Evolutionary conservation across 1,140 invertebrate species (phyloP), one percentile per base, ranked within the genome.

Genomic region (Diprion similis): DNA sequence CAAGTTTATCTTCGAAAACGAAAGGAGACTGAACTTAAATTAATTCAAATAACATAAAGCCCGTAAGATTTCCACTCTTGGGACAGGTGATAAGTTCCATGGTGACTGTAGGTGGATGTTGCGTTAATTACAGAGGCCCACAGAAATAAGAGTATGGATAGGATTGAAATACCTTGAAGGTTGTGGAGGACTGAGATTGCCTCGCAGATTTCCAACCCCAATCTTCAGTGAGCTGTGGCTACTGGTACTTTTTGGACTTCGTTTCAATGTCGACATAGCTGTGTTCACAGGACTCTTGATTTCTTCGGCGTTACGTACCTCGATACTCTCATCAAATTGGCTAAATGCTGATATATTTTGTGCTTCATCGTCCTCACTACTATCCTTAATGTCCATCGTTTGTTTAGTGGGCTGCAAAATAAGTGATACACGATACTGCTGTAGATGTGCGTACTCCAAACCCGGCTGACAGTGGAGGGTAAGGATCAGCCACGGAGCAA

Each of bases 291-390:
- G 86, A 67, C 86, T 89, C 17, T 84, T 84, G 11, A 84, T 79
- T 19, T 89, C 87, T 18, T 85, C 82, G 0, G 82, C 81, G 51
- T 88, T 85, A 11, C 77, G 75, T 8, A 87, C 85, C 17, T 83
- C 82, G 17, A 85, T 85, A 47, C 81, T 80, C 71, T 89, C 87
- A 72, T 89, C 87, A 68, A 84, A 88, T 77, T 88, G 87, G 4
- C 79, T 79, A 46, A 83, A 85, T 8, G 81, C 77, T 1, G 83
- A 80, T 24, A 84, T 75, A 46, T 78, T 68, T 13, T 75, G 59
- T 48, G 80, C 80, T 18, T 86, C 79, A 70, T 86, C 80, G 19
- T 89, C 84, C 46, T 81, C 77, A 65, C 82, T 84, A 75, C 82
- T 85, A 1, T 82, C 82, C 71, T 79, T 84, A 0, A 18, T 18